Base-by-base conservation (phyloP, 2,888 invertebrate genomes). In the Tetragonisca angustula region DNA sequence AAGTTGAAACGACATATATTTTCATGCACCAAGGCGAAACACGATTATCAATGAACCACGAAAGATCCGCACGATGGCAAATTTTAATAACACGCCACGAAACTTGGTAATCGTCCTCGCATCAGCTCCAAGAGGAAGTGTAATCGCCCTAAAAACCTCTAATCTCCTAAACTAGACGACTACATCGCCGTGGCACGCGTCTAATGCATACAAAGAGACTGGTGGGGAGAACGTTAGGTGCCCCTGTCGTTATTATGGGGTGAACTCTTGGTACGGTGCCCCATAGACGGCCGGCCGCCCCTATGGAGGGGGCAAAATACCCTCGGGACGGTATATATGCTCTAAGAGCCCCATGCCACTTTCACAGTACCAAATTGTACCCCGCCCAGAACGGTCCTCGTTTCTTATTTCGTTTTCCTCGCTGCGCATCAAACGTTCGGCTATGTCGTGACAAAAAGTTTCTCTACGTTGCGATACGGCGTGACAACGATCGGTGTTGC, bases 121-220 rank as follows among this genome's bases (percentile, higher is more conserved):
- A 67, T 49, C 74, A 88, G 91, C 88, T 87, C 89, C 88, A 85
- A 81, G 86, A 90, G 91, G 90, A 89, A 87, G 91, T 91, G 91
- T 91, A 93, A 94, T 93, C 91, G 89, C 91, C 91, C 92, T 89
- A 92, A 91, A 93, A 94, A 94, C 93, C 92, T 93, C 93, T 93
- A 94, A 94, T 94, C 93, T 92, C 81, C 90, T 92, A 92, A 84
- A 93, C 91, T 90, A 91, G 92, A 91, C 90, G 85, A 85, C 88
- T 90, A 87, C 84, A 86, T 88, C 78, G 84, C 88, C 79, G 64
- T 86, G 93, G 92, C 92, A 93, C 94, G 94, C 93, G 94, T 93
- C 92, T 83, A 85, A 85, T 83, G 86, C 87, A 87, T 86, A 87
- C 87, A 87, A 59, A 76, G 79, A 78, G 70, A 43, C 56, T 67